Percentiles rank a stretch among this genome's conserved stretches.
Conservation (phyloP, 2,888 invertebrate genomes). For the Yponomeuta evonymella region DNA sequence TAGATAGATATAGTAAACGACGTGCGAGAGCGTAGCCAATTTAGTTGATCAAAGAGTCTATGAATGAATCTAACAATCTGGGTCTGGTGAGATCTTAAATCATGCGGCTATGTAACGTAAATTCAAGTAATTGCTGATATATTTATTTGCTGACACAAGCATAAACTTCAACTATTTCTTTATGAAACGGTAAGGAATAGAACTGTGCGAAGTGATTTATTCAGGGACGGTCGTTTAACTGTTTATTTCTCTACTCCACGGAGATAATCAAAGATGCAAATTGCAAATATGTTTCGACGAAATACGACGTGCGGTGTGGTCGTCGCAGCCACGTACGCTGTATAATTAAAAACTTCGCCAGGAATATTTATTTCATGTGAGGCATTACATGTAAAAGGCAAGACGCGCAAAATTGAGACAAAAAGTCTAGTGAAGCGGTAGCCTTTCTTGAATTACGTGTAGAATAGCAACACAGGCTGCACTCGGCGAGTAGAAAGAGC, state of each 20-base stretch:
- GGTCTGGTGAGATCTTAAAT: slow-evolving; percentile 1
- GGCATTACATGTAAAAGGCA: not conserved
- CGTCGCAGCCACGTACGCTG: not conserved
- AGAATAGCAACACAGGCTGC: not conserved
- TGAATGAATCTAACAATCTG: slow-evolving; percentile 1
- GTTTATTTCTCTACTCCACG: slow-evolving; percentile 1
- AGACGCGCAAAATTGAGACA: not conserved
- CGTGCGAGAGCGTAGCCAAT: slow-evolving; percentile 1
- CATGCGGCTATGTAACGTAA: slow-evolving; percentile 2
- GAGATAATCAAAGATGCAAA: slow-evolving; percentile 16
- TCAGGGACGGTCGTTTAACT: slow-evolving; percentile 6
- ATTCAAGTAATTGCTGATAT: slow-evolving; percentile 9
- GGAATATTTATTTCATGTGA: slow-evolving; percentile 6
- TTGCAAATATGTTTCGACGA: slow-evolving; percentile 14
- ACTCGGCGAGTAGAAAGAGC: slow-evolving; percentile 7
- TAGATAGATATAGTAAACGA: not conserved
- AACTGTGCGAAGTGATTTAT: slow-evolving; percentile 6
- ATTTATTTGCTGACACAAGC: not conserved
- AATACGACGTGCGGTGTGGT: slow-evolving; percentile 15
- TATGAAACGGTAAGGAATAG: slow-evolving; percentile 4
- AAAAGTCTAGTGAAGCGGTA: not conserved
- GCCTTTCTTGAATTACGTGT: not conserved
- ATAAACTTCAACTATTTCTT: slow-evolving; percentile 11
- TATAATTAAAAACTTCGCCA: slow-evolving; percentile 4
- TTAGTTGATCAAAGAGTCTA: not conserved